phyloP scores from a whole-genome alignment of 2,888 invertebrate genomes.

The Thereva nobilitata region DNA sequence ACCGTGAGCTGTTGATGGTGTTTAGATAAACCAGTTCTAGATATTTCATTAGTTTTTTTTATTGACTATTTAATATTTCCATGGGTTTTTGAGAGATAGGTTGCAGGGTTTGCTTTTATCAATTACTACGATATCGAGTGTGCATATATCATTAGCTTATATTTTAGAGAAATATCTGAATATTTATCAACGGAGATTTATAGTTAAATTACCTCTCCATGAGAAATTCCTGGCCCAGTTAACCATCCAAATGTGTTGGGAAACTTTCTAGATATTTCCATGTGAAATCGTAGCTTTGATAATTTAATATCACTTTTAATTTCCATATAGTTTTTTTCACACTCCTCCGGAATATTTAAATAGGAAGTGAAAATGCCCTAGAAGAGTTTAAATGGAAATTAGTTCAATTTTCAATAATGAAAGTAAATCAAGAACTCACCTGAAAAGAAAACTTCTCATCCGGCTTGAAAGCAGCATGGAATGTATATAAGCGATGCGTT shows the following conservation, averaged over 20 bases:
- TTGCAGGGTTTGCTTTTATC: no score
- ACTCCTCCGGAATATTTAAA: constrained; percentile 68
- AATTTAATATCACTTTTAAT: constrained; percentile 73
- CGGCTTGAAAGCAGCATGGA: constrained; percentile 73
- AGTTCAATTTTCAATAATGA: not conserved
- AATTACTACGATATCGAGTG: no score
- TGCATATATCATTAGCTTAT: no score
- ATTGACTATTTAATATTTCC: no score
- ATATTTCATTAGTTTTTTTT: no score
- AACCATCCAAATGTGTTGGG: constrained; percentile 88
- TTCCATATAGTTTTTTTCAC: constrained; percentile 66
- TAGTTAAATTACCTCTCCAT: constrained; percentile 67
- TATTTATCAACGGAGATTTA: constrained; percentile 2
- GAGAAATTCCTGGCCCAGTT: constrained; percentile 79
- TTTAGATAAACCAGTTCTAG: no score
- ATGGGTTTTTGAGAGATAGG: no score
- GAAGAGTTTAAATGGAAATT: constrained; percentile 52
- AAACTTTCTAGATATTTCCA: constrained; percentile 66
- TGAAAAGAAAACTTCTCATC: constrained; percentile 76
- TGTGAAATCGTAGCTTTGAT: constrained; percentile 79
- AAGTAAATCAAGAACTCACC: constrained; percentile 44
- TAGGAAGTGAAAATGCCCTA: constrained; percentile 79
- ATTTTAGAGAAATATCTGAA: not conserved
- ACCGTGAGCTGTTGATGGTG: no score
- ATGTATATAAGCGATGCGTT: constrained; percentile 82